A percentile compares a stretch with the other conserved stretches of the same genome.
These are phyloP conservation scores for Vannuccia rotundouncinata DNA, from an alignment of 2,888 invertebrate species.

Conservation along the genomic window DNA sequence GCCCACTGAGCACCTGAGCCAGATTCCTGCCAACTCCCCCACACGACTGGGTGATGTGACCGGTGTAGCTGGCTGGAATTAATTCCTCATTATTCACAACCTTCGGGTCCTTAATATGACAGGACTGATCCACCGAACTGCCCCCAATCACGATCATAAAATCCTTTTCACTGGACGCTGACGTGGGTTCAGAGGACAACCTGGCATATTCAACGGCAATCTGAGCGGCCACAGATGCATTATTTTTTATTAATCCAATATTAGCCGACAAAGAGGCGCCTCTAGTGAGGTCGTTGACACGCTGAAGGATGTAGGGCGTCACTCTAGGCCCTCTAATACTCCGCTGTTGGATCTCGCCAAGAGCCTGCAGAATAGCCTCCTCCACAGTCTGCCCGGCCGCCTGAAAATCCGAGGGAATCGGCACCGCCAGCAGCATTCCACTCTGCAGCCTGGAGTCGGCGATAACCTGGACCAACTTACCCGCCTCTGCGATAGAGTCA, in stretches of 20 bases:
- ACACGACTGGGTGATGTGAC: conserved; percentile 47
- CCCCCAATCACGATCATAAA: conserved; percentile 37
- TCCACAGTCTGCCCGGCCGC: conserved; percentile 48
- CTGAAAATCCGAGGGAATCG: conserved; percentile 62
- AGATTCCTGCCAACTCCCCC: conserved; percentile 91
- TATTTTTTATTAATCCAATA: conserved; percentile 83
- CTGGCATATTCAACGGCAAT: conserved; percentile 48
- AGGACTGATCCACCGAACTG: conserved; percentile 28
- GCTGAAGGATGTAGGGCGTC: conserved; percentile 79
- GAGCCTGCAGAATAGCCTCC: conserved; percentile 34
- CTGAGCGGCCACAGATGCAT: conserved; percentile 62
- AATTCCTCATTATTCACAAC: conserved; percentile 42
- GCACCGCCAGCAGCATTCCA: conserved; percentile 72
- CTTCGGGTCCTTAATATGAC: conserved; percentile 48
- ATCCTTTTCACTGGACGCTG: not conserved
- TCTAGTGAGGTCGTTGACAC: conserved; percentile 70
- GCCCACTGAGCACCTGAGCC: conserved; percentile 73
- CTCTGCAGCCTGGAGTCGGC: conserved; percentile 44
- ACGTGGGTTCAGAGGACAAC: conserved; percentile 16
- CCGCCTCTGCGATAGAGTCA: conserved; percentile 64
- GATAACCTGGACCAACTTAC: conserved; percentile 55
- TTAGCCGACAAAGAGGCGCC: conserved; percentile 78
- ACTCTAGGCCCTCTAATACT: conserved; percentile 74
- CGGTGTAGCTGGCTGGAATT: conserved; percentile 48
- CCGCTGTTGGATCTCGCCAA: conserved; percentile 39